Evolutionary conservation across 2,113 vertebrate species (phyloP), one percentile per base, ranked within the genome.

Genomic region (Gyps fulvus): DNA sequence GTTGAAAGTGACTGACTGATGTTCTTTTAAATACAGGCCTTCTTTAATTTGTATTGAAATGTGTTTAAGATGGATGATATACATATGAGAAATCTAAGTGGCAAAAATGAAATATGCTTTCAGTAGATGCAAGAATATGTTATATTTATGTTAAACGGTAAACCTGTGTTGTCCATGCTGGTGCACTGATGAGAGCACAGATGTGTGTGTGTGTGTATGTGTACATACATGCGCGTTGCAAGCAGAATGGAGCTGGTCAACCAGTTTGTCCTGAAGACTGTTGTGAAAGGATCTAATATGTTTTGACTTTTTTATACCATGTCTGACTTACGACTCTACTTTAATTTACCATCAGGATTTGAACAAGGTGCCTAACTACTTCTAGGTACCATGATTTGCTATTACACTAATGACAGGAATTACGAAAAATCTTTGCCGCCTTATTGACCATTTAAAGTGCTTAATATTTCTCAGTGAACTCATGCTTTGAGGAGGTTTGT

Each of bases 311-410:
- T 94, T 92, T 94, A 67, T 54, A 57, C 63, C 50, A 38, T 3
- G 34, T 61, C 58, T 96, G 70, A 97, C 58, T 96, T 97, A 95
- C 55, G 81, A 80, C 83, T 97, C 72, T 96, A 26, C 87, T 93
- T 42, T 92, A 90, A 89, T 78, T 95, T 91, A 79, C 77, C 47
- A 81, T 90, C 76, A 94, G 73, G 76, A 57, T 95, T 97, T 97
- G 72, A 94, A 88, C 84, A 89, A 93, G 52, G 45, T 92, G 23
- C 43, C 89, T 93, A 78, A 88, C 82, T 97, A 40, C 82, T 94
- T 96, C 71, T 97, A 88, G 89, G 76, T 91, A 89, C 94, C 62
- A 78, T 97, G 96, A 96, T 98, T 98, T 98, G 88, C 87, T 97
- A 36, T 97, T 94, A 96, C 61, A 74, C 73, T 98, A 96, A 97